Evolutionary conservation across 2,113 vertebrate genomes (phyloP), one percentile per base, ranked within the genome.

Genomic region (Chamaetylas fuelleborni): DNA sequence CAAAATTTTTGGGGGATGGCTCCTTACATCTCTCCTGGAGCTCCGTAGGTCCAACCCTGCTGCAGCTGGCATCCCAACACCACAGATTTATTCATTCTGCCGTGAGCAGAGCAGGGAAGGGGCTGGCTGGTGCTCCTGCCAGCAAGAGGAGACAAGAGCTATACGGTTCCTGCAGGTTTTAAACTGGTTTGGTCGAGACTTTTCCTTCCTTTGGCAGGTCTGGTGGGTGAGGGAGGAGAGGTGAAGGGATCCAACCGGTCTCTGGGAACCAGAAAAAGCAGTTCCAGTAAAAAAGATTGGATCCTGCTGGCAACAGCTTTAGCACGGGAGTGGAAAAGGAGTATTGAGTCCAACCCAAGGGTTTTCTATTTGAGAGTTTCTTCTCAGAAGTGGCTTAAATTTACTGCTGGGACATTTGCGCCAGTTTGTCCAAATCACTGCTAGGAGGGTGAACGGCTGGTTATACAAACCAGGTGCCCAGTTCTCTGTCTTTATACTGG

Each of bases 251-350:
- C 94, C 19, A 4, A 79, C 89, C 34, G 5, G 84, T 92, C 91
- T 69, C 58, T 73, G 71, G 31, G 58, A 97, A 97, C 93, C 85
- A 76, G 96, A 95, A 89, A 95, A 95, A 91, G 91, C 91, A 87
- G 96, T 90, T 90, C 54, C 36, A 28, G 81, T 33, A 54, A 51
- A 77, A 86, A 88, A 78, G 74, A 56, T 50, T 0, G 4, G 45
- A 61, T 92, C 62, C 86, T 84, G 56, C 71, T 82, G 54, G 38
- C 45, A 92, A 19, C 66, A 47, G 14, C 33, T n/a, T 71, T 56
- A 81, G 25, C 24, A 17, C 2, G 0, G 22, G 77, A 80, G 40
- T 33, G 33, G 78, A 60, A 85, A 74, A 64, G 42, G 60, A 80
- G 45, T 12, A 2, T 33, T 10, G 47, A 73, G 67, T 36, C n/a